These are phyloP conservation scores for Strix aluco DNA, from an alignment of 2,113 vertebrate genomes.

Conservation along the genomic window DNA sequence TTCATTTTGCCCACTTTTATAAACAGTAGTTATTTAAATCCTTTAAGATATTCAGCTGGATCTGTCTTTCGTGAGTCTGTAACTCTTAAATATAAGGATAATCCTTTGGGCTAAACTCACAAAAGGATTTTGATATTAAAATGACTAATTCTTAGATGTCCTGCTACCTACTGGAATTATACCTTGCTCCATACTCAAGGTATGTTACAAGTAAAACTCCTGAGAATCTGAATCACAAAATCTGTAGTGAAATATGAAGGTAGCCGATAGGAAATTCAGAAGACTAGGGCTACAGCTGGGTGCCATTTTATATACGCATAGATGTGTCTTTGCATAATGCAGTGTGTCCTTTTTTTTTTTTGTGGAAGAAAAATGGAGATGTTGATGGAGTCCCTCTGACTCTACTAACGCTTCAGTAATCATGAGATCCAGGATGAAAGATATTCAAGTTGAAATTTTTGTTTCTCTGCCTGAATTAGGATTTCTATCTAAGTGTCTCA, in stretches of 20 bases:
- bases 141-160: not conserved
- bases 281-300: not conserved
- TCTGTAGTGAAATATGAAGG: not conserved
- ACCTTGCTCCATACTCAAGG: not conserved
- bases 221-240: not conserved
- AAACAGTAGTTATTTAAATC: conserved; percentile 34
- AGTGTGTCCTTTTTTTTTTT: not conserved
- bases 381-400: not conserved
- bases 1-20: conserved; percentile 10
- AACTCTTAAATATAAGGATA: not conserved
- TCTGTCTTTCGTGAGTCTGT: not conserved
- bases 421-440: not conserved
- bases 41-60: not conserved
- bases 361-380: not conserved
- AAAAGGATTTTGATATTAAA: conserved; percentile 34
- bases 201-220: not conserved
- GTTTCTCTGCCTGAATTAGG: not conserved
- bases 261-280: not conserved
- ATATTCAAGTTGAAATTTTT: not conserved
- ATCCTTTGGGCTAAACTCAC: not conserved
- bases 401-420: not conserved
- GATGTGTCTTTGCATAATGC: not conserved
- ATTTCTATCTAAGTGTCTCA: not conserved
- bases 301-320: not conserved
- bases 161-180: not conserved